Evolutionary conservation across 2,113 vertebrate species (phyloP).

Genomic region (Eupsittula cactorum): DNA sequence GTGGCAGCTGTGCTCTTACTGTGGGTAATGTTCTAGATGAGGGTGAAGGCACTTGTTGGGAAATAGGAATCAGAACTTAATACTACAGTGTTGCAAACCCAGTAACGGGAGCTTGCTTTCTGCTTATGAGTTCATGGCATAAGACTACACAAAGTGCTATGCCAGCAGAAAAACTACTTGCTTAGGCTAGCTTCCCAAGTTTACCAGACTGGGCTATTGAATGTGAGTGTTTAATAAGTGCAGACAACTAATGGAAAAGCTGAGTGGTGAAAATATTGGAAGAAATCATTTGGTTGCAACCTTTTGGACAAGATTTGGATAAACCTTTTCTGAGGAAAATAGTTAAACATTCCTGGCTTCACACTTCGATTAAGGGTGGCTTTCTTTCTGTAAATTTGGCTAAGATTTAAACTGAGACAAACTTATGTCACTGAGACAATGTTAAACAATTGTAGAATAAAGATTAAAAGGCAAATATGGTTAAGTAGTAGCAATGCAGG

Average conservation of each 20-base stretch:
- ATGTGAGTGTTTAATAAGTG: background rate
- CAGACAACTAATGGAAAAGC: background rate
- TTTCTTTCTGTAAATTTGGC: background rate
- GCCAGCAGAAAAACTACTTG: background rate
- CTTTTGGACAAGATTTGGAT: background rate
- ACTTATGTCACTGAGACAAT: background rate
- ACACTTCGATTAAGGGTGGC: background rate
- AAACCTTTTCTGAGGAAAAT: background rate
- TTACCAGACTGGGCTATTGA: background rate
- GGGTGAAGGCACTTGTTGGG: background rate
- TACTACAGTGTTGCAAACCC: no score
- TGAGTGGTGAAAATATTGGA: background rate
- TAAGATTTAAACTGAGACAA: background rate
- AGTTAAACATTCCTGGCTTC: background rate
- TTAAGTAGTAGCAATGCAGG: background rate
- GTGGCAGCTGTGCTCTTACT: background rate
- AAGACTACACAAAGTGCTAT: background rate
- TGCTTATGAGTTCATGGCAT: background rate
- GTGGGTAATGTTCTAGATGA: background rate
- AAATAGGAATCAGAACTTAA: background rate
- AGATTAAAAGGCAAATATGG: background rate
- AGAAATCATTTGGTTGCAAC: background rate
- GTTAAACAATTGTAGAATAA: background rate
- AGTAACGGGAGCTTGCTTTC: fast-evolving
- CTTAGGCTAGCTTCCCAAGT: background rate